Base-by-base conservation (phyloP, 1,140 invertebrate species). In the Octopus sinensis region DNA sequence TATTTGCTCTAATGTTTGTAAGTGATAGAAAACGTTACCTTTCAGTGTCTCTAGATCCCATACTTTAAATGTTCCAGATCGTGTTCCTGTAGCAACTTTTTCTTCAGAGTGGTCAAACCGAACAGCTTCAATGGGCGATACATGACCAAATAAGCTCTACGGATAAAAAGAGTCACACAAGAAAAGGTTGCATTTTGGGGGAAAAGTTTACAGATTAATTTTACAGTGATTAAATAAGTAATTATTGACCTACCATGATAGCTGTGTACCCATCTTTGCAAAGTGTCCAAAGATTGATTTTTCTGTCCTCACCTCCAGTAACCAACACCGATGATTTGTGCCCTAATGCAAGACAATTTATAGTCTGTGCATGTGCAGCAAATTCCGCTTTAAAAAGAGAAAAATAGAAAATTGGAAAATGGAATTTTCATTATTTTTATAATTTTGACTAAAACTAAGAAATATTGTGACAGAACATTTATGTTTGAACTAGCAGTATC, bases 11-110 rank as follows among this genome's bases (percentile, higher is more conserved):
- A 43, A 43, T 43, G 30, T 43, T 43, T 43, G 30, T 43, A 43
- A 43, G 3, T 43, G 0, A 68, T 3, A 68, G 1, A 53, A 13
- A 17, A 53, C 83, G 88, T 87, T 88, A 92, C 91, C 91, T 92
- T 96, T 97, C 53, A 95, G 95, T 81, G 96, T 95, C 91, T 98
- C 97, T 82, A 99, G 92, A 89, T 99, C 97, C 97, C 97, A 99
- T 82, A 98, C 95, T 92, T 98, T 98, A 13, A 99, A 92, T 54
- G 96, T 95, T 54, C 98, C 98, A 80, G 95, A 95, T 89, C 96
- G 94, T 76, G 97, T 97, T 7, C 97, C 98, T 62, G 97, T 96
- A 90, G 96, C 97, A 4, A 99, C 96, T 85, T 97, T 93, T 89
- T 99, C 96, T 92, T 99, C 98, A 80, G 95, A 95, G 87, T 96